Percentiles rank a stretch among this genome's conserved stretches.
Conservation (phyloP, 2,113 vertebrate genomes). For the Lophura nycthemera region DNA sequence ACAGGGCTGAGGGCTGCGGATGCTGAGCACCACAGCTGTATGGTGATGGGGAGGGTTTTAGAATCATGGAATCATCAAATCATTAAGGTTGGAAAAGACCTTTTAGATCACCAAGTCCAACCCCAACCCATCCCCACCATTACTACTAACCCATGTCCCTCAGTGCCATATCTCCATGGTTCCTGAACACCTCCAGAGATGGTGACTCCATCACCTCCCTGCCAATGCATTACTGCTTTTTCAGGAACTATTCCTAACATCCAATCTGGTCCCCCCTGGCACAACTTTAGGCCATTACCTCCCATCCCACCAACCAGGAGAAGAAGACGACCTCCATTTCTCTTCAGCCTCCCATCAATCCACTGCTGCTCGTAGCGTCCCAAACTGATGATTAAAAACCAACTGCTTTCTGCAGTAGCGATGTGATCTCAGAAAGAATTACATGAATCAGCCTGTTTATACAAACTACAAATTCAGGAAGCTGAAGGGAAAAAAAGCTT, state of each 20-base stretch:
- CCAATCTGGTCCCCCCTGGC: no score
- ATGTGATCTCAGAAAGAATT: background rate
- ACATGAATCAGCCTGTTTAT: background rate
- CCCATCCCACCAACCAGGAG: no score
- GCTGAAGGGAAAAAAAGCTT: background rate
- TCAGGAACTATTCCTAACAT: no score
- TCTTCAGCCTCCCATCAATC: no score
- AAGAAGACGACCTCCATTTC: no score
- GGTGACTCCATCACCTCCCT: background rate
- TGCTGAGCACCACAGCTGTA: background rate
- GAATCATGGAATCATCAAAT: no score
- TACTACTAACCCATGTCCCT: no score
- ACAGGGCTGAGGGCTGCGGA: background rate
- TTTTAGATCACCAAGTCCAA: no score
- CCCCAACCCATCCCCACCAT: no score
- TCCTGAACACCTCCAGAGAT: background rate
- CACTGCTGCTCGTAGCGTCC: background rate
- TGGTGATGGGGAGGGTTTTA: background rate
- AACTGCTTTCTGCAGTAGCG: background rate
- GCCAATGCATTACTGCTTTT: background rate
- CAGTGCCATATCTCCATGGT: no score
- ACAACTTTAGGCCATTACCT: no score
- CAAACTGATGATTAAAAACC: background rate
- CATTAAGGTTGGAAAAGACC: no score
- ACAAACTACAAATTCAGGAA: background rate